A percentile compares a stretch with the other conserved stretches of the same genome.
Evolutionary conservation across 92 coral and sea anemone genomes (phyloP).

Genomic region (Epizoanthus ramosus): DNA sequence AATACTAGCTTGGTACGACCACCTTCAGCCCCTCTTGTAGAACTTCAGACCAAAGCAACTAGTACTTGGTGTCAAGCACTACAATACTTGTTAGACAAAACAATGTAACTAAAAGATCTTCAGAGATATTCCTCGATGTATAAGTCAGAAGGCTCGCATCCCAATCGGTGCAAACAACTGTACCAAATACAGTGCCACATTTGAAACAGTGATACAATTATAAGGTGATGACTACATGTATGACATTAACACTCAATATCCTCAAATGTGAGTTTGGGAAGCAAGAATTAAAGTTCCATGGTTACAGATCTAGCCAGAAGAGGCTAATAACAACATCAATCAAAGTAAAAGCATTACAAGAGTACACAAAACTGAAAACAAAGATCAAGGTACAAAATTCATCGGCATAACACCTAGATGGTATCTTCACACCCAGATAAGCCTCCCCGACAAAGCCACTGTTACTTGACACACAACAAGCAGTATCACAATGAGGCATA

Average conservation of each 20-base stretch:
- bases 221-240: constrained; percentile 63
- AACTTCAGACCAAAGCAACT: constrained; percentile 41
- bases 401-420: constrained; percentile 66
- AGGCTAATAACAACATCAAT: no score
- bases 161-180: constrained; percentile 49
- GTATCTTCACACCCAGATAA: constrained; percentile 62
- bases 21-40: constrained; percentile 62
- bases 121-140: constrained; percentile 48
- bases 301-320: constrained; percentile 39
- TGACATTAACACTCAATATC: constrained; percentile 63
- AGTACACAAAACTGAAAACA: constrained; percentile 47
- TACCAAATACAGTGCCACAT: constrained; percentile 51
- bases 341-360: constrained; percentile 57
- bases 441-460: constrained; percentile 56
- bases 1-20: constrained; percentile 51
- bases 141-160: constrained; percentile 57
- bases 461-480: constrained; percentile 56
- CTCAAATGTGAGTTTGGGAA: constrained; percentile 67
- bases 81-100: background rate
- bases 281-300: constrained; percentile 56
- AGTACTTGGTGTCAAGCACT: background rate
- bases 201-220: constrained; percentile 50
- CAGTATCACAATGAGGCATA: constrained; percentile 52
- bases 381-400: constrained; percentile 62
- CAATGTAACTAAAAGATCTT: background rate